Evolutionary conservation across 92 coral and sea anemone species (phyloP), one percentile per base, ranked within the genome.

Genomic region (Epizoanthus rinbou): DNA sequence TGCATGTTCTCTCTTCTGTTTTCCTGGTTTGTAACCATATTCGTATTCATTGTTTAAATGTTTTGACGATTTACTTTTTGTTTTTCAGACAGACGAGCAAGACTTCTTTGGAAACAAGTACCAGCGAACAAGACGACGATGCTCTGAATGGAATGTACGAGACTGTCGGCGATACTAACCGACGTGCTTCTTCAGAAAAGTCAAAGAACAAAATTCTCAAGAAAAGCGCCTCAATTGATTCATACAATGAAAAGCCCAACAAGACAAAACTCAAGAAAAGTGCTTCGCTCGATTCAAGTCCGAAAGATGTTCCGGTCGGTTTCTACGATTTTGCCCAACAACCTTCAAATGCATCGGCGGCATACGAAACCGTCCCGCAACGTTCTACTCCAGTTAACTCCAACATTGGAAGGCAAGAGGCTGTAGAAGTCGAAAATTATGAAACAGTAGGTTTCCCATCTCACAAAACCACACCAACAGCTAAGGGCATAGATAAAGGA

Each of bases 311-410:
- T 43, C 57, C 70, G n/a, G 71, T 62, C 16, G 82, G 82, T 6
- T 62, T 78, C 43, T 78, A 78, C 47, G 82, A 78, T 21, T 41
- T 78, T 25, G 82, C 82, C 14, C 14, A 13, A 69, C 57, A 78
- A 39, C 82, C 72, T 59, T n/a, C 52, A 5, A 78, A 63, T 35
- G 17, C 70, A 78, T 14, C 50, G 18, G 37, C 71, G 10, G 39
- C 41, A 24, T 78, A 78, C 64, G 82, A 78, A 41, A 39, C 23
- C 19, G 23, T 78, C 17, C 58, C 37, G 63, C 4, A 70, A 37
- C 22, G 14, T 24, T 15, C 81, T 22, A 17, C 22, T 8, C 31
- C 22, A 17, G 11, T 22, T 8, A 24, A 37, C 62, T 31, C 65
- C 4, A 6, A 24, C 13, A 59, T 56, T 4, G 35, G 64, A 78